A percentile compares a stretch with the other conserved stretches of the same genome.
These are phyloP conservation scores for Macaca nemestrina DNA, from an alignment of 2,113 vertebrate species.

Conservation along the genomic window DNA sequence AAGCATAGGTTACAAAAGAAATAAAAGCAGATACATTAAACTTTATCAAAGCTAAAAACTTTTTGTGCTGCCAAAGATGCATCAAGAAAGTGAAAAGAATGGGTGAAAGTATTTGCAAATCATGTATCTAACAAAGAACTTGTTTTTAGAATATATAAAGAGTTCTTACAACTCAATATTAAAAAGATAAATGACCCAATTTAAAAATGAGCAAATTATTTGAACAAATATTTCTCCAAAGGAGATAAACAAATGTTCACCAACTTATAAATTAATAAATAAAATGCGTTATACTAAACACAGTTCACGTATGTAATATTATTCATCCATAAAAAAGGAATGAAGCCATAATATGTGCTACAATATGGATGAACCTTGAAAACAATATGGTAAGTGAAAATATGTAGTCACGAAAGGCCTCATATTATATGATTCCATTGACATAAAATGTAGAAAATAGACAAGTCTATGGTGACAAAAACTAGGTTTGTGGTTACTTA, in stretches of 20 bases:
- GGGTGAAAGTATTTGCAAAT: too few species aligned
- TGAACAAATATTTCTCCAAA: not conserved
- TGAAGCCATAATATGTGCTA: not conserved
- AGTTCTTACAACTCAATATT: not conserved
- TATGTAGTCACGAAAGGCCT: not conserved
- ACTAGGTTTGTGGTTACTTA: not conserved
- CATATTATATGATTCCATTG: not conserved
- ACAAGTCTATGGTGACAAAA: not conserved
- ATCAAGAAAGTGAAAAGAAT: too few species aligned
- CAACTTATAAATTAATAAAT: not conserved
- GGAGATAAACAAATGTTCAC: not conserved
- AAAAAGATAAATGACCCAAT: not conserved
- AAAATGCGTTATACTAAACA: not conserved
- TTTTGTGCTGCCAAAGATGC: too few species aligned
- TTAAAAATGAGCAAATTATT: not conserved
- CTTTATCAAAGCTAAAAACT: not conserved
- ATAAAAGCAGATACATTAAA: not conserved
- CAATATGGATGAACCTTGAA: not conserved
- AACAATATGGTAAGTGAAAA: not conserved
- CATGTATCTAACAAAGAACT: too few species aligned
- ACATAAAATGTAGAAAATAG: not conserved
- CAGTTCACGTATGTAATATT: not conserved
- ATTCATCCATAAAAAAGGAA: not conserved
- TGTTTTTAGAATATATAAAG: too few species aligned
- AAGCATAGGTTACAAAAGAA: not conserved